Base-by-base conservation (phyloP, 2,888 invertebrate genomes). In the Phortica okadai region DNA sequence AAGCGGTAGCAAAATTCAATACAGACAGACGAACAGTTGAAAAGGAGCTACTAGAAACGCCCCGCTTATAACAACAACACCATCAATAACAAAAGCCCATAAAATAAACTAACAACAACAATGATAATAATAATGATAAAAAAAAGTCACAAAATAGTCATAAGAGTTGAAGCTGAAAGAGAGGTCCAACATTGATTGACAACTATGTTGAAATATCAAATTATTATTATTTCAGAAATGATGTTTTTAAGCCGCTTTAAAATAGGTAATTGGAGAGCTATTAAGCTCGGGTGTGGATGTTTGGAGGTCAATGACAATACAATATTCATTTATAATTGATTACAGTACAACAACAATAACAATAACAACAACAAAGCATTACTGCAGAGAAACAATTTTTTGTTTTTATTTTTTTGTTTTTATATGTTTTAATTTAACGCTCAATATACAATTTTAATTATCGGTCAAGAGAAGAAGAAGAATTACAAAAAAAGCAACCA, bases 191-290 rank as follows among this genome's bases (percentile, higher is more conserved):
- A 59, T 76, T 87, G 89, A 87, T 88, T 88, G 87, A 88, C 89
- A 87, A 88, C 88, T 82, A 81, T 85, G 88, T 88, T 87, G 87
- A 88, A 87, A 88, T 88, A 86, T 88, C 78, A 88, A 86, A 86
- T 86, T 86, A 88, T 84, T 78, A 83, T 82, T 78, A 83, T 82
- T 87, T 83, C 81, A 81, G 82, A 81, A 85, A 81, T 81, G 81
- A 82, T 79, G 79, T 45, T 16, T 45, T 82, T 86, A 84, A 88
- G 82, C 80, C 79, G 83, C 87, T 86, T 86, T 84, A 84, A 86
- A 82, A 82, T 85, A 79, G 85, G 83, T 87, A 86, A 87, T 88
- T 86, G 88, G 84, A 73, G 79, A 75, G 77, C 87, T 86, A 88
- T 88, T 88, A 88, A 81, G 83, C 75, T 76, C 67, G 83, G 86